Evolutionary conservation across 2,888 invertebrate species (phyloP), one percentile per base, ranked within the genome.

Genomic region (Drosophila neoperkinsi): DNA sequence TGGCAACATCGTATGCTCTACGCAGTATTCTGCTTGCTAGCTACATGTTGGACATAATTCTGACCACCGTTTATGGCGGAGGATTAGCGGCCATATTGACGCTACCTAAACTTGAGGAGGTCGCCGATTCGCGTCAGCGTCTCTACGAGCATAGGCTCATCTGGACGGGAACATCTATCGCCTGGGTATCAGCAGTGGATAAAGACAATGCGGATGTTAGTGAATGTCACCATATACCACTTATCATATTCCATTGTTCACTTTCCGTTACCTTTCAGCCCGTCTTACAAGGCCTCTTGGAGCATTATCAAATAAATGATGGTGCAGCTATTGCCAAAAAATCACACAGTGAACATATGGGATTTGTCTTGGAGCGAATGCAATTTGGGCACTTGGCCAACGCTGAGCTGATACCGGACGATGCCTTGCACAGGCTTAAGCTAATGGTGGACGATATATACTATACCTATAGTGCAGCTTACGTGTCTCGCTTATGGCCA

Each of bases 371-470:
- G 36, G 96, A 96, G 92, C 94, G 95, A 64, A 88, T 96, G 79
- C 95, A 95, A 18, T 95, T 94, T 90, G 96, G 95, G 18, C 94
- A 95, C 81, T 95, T 94, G 90, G 96, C 95, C 0, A 94, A 96
- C 75, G 95, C 95, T 6, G 94, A 95, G 46, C 95, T 96, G 81
- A 94, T 96, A 75, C 94, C 95, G 0, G 93, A 94, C 76, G 94
- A 95, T 65, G 94, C 95, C 0, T 93, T 95, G 18, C 81, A 93
- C 25, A 94, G 94, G 59, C 93, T 95, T 53, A 95, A 94, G 72
- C 85, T 96, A 7, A 96, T 96, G 96, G 82, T 94, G 28, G 95
- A 96, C 82, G 95, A 96, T 84, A 94, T 96, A 64, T 96, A 96
- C 82, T 96, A 94, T 91, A 95, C 95, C 76, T 94, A 95, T 63